Evolutionary conservation across 2,113 vertebrate genomes (phyloP).

Genomic region (Ahaetulla prasina): DNA sequence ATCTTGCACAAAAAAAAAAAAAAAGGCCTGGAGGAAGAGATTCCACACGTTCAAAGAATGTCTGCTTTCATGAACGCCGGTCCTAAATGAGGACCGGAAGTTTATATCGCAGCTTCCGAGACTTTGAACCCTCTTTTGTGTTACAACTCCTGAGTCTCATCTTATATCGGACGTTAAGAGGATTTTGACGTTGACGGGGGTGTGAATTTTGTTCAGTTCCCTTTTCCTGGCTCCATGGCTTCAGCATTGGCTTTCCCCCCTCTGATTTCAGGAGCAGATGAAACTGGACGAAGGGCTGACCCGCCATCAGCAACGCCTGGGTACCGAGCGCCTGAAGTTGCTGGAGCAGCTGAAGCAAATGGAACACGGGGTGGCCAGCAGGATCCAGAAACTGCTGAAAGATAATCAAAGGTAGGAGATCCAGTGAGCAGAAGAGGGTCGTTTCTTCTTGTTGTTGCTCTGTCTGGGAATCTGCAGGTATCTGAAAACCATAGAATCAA

Average conservation of each 20-base stretch:
- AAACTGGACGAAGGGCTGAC: conserved; percentile 79
- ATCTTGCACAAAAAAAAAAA: no score
- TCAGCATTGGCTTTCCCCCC: neutral
- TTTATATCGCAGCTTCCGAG: no score
- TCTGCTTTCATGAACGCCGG: no score
- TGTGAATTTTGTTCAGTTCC: neutral
- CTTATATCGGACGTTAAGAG: neutral
- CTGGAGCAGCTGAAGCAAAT: conserved; percentile 78
- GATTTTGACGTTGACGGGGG: neutral
- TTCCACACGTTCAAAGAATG: no score
- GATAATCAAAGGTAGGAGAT: conserved; percentile 79
- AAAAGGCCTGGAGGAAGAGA: no score
- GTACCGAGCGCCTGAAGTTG: conserved; percentile 77
- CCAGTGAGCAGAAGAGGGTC: neutral
- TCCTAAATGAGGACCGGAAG: no score
- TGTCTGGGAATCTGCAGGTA: neutral
- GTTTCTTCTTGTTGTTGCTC: no score
- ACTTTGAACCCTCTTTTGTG: no score
- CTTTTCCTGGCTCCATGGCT: neutral
- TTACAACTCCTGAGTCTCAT: no score
- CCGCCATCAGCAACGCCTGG: conserved; percentile 77
- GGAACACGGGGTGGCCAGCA: conserved; percentile 70
- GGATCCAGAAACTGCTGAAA: conserved; percentile 81
- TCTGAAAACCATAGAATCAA: neutral
- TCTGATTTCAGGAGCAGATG: conserved; percentile 77